Evolutionary conservation across 2,888 invertebrate genomes (phyloP).

Genomic region (Phyllotreta striolata): DNA sequence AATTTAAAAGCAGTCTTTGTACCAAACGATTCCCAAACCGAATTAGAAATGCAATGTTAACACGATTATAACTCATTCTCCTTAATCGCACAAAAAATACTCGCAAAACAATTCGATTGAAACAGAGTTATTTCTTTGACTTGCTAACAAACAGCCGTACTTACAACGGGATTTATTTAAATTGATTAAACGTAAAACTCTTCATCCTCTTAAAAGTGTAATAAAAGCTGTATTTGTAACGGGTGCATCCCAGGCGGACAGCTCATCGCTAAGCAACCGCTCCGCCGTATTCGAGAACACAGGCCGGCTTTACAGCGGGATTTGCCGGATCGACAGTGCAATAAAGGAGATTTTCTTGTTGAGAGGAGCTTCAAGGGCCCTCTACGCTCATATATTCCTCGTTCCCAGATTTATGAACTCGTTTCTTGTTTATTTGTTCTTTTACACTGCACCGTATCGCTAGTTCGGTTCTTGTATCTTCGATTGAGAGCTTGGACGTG

Average conservation of each 20-base stretch:
- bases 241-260: slow-evolving; percentile 44
- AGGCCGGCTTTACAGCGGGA: slow-evolving; percentile 48
- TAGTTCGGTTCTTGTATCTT: too few species aligned
- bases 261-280: slow-evolving; percentile 53
- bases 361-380: slow-evolving; percentile 59
- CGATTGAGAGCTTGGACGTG: too few species aligned
- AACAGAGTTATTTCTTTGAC: too few species aligned
- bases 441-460: neutral
- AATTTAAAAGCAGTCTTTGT: too few species aligned
- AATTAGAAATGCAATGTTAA: too few species aligned
- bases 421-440: slow-evolving; percentile 32
- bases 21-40: too few species aligned
- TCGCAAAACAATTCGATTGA: too few species aligned
- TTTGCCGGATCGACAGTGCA: slow-evolving; percentile 54
- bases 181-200: slow-evolving; percentile 46
- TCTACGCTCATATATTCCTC: slow-evolving; percentile 58
- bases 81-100: too few species aligned
- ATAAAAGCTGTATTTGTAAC: slow-evolving; percentile 49
- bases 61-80: too few species aligned
- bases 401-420: slow-evolving; percentile 59
- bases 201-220: slow-evolving; percentile 57
- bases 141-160: too few species aligned
- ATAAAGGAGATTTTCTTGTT: slow-evolving; percentile 63
- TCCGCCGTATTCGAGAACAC: slow-evolving; percentile 44
- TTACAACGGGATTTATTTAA: slow-evolving; percentile 32